Conservation (phyloP, 2,888 invertebrate genomes). For the Hemithea aestivaria region DNA sequence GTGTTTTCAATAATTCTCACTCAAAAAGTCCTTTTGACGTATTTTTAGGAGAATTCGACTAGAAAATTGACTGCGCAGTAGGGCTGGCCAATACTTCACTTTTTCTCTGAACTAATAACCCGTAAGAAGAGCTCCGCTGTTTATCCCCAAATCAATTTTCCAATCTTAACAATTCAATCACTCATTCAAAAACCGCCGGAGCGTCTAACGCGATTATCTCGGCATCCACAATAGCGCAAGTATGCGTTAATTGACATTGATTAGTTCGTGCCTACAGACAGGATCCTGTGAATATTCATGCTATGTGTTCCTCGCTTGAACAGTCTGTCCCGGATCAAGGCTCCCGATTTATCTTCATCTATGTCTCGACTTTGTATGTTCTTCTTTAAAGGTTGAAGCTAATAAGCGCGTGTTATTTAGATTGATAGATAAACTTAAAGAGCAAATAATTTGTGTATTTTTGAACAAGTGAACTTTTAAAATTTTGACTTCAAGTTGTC, state of each 20-base stretch:
- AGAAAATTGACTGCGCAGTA: too few species aligned
- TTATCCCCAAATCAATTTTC: slow-evolving; percentile 2
- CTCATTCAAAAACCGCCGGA: slow-evolving; percentile 17
- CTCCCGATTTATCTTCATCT: slow-evolving; percentile 12
- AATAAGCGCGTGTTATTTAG: too few species aligned
- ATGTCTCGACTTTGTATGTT: not conserved
- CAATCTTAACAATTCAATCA: slow-evolving; percentile 16
- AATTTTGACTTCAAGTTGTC: too few species aligned
- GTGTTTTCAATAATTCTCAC: too few species aligned
- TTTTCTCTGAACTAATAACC: too few species aligned
- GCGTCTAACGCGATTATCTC: slow-evolving; percentile 19
- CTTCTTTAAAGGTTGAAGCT: not conserved
- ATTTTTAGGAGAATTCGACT: too few species aligned
- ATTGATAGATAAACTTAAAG: too few species aligned
- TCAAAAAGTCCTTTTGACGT: too few species aligned
- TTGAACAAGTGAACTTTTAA: too few species aligned
- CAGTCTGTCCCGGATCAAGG: slow-evolving; percentile 2
- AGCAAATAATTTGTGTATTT: too few species aligned
- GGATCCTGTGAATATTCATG: slow-evolving; percentile 36
- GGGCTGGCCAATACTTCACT: too few species aligned
- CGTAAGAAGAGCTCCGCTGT: not conserved
- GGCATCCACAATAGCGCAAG: slow-evolving; percentile 18
- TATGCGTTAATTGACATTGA: slow-evolving; percentile 38
- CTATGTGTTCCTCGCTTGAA: slow-evolving; percentile 9
- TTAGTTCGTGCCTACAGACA: slow-evolving; percentile 32